phyloP scores from a whole-genome alignment of 2,888 invertebrate genomes.

The Yponomeuta evonymella region DNA sequence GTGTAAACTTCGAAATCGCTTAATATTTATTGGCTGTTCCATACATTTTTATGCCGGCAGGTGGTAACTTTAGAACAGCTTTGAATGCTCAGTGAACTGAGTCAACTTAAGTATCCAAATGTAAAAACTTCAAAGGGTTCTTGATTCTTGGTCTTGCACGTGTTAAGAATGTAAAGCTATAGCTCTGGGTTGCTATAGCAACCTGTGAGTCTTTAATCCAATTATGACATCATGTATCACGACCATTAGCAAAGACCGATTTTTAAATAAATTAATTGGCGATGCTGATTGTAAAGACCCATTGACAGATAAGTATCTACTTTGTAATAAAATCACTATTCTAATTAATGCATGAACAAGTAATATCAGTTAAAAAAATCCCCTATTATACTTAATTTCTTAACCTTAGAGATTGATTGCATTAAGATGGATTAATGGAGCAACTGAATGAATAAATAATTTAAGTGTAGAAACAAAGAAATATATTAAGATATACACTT shows the following conservation, averaged over 20 bases:
- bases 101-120: too few relatives aligned
- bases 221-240: conserved; percentile 7
- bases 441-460: not conserved
- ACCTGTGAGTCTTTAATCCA: conserved; percentile 2
- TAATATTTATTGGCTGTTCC: too few relatives aligned
- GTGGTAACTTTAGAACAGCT: too few relatives aligned
- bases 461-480: too few relatives aligned
- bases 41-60: too few relatives aligned
- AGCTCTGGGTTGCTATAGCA: too few relatives aligned
- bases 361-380: not conserved
- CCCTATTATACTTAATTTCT: not conserved
- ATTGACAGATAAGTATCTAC: not conserved
- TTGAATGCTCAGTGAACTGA: too few relatives aligned
- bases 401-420: not conserved
- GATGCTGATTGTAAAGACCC: not conserved
- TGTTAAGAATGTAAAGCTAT: too few relatives aligned
- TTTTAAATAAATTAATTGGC: not conserved
- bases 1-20: too few relatives aligned
- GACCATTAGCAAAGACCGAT: not conserved
- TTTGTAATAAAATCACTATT: not conserved
- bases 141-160: too few relatives aligned
- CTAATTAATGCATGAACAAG: not conserved
- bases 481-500: too few relatives aligned
- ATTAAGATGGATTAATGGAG: not conserved
- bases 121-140: too few relatives aligned